These are phyloP conservation scores for Bostrychus sinensis DNA, from an alignment of 2,113 vertebrate species.

Conservation along the genomic window DNA sequence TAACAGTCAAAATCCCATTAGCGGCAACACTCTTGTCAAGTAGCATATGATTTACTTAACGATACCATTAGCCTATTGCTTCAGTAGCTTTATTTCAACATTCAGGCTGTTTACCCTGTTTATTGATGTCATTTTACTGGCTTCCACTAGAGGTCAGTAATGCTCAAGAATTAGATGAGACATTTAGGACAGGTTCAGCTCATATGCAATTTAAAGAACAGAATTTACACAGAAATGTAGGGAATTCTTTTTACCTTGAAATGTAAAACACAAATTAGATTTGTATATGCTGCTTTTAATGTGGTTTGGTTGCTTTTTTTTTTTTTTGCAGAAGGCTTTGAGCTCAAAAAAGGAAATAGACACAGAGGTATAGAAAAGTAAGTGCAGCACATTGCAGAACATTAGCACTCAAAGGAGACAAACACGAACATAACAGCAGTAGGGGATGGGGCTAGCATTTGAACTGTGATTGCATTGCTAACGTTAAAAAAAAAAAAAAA, in stretches of 20 bases:
- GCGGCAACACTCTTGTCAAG: constrained; percentile 35
- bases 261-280: neutral
- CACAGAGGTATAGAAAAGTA: neutral
- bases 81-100: constrained; percentile 18
- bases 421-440: constrained; percentile 33
- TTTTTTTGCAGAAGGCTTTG: neutral
- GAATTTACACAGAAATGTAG: neutral
- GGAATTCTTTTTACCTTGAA: neutral
- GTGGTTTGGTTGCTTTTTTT: neutral
- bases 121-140: neutral
- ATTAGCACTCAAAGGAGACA: constrained; percentile 1
- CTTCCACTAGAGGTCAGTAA: constrained; percentile 75
- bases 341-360: neutral
- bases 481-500: too few relatives aligned
- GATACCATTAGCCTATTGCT: constrained; percentile 17
- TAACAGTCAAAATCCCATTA: constrained; percentile 36
- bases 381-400: neutral
- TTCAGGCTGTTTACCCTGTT: constrained; percentile 37
- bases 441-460: constrained; percentile 25
- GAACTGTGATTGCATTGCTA: constrained; percentile 36
- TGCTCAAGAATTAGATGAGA: constrained; percentile 32
- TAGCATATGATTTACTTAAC: constrained; percentile 35
- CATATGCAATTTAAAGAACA: neutral
- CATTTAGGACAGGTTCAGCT: neutral
- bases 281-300: neutral